Conservation (phyloP, 1,140 invertebrate species). For the Chrysoperla carnea region DNA sequence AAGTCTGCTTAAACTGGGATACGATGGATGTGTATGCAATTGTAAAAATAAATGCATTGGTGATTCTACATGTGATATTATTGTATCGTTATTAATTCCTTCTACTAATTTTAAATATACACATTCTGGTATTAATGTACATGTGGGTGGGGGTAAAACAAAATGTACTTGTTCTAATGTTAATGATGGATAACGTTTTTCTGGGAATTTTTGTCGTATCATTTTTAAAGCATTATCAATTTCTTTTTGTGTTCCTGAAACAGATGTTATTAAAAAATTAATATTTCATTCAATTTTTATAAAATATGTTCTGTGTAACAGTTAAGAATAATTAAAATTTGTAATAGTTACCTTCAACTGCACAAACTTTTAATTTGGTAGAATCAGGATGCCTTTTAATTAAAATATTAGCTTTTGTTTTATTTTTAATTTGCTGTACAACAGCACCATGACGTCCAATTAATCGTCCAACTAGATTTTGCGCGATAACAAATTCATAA, state of each 20-base stretch:
- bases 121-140: constrained; percentile 37
- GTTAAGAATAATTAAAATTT: too few relatives aligned
- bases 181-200: constrained; percentile 57
- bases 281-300: too few relatives aligned
- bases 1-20: constrained; percentile 56
- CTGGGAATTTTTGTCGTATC: constrained; percentile 69
- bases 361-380: constrained; percentile 58
- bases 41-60: constrained; percentile 84
- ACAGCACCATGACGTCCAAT: constrained; percentile 73
- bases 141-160: constrained; percentile 31
- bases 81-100: constrained; percentile 83
- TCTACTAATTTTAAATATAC: constrained; percentile 65
- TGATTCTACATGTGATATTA: constrained; percentile 65
- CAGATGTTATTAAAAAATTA: not conserved
- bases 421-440: constrained; percentile 61
- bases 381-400: constrained; percentile 60
- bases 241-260: constrained; percentile 44
- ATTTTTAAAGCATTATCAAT: constrained; percentile 63
- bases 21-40: constrained; percentile 83
- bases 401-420: constrained; percentile 56
- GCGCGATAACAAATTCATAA: constrained; percentile 69
- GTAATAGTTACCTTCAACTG: constrained; percentile 47
- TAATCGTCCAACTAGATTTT: constrained; percentile 61
- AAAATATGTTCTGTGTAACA: too few relatives aligned
- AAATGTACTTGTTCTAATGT: constrained; percentile 59